A percentile compares a stretch with the other conserved stretches of the same genome.
These are phyloP conservation scores for Drosophila neutralis DNA, from an alignment of 2,888 invertebrate species.

Conservation along the genomic window DNA sequence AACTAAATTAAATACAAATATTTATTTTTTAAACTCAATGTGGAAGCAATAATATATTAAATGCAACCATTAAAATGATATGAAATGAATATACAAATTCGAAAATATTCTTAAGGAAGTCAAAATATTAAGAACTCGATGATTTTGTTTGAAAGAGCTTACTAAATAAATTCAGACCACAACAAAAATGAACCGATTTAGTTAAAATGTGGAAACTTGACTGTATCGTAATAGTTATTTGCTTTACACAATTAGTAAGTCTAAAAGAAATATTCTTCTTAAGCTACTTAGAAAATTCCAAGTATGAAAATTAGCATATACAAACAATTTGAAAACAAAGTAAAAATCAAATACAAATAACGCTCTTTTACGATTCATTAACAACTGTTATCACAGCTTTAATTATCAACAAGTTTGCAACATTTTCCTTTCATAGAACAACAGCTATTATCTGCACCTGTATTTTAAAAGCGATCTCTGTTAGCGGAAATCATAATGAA, in stretches of 20 bases:
- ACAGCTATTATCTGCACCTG: slow-evolving; percentile 39
- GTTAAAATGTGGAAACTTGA: not conserved
- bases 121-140: not conserved
- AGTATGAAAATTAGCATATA: not conserved
- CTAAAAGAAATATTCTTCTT: not conserved
- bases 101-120: not conserved
- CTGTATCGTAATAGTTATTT: not conserved
- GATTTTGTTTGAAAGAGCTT: not conserved
- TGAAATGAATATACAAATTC: not conserved
- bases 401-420: slow-evolving; percentile 20
- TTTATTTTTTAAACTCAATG: not conserved
- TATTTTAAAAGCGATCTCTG: slow-evolving; percentile 33
- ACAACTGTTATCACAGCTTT: slow-evolving; percentile 17
- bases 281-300: not conserved
- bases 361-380: not conserved
- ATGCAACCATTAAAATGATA: not conserved
- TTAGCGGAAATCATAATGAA: slow-evolving; percentile 50
- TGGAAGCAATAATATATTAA: not conserved
- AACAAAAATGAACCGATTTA: not conserved
- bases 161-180: not conserved
- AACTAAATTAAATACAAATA: not conserved
- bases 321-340: not conserved
- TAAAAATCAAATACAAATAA: not conserved
- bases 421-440: slow-evolving; percentile 4
- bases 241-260: not conserved